phyloP scores from a whole-genome alignment of 2,797 vertebrate species.

The Myripristis murdjan region DNA sequence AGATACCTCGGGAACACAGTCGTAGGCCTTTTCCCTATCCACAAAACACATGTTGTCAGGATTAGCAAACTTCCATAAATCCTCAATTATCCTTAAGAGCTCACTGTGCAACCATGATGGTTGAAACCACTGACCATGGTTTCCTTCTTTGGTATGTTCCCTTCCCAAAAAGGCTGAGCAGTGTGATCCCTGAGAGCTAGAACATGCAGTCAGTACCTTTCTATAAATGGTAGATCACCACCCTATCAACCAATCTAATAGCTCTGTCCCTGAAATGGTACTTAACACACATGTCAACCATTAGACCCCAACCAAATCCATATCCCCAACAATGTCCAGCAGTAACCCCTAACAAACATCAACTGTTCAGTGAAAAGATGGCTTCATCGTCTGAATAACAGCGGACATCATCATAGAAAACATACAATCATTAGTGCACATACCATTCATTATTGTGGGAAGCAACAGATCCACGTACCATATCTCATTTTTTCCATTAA shows the following conservation, averaged over 20 bases:
- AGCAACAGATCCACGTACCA: conserved; percentile 29
- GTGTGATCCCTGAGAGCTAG: conserved; percentile 24
- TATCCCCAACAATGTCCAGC: no score
- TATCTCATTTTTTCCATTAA: conserved; percentile 47
- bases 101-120: no score
- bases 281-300: no score
- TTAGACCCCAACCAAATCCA: no score
- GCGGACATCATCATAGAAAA: conserved; percentile 5
- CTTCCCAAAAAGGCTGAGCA: conserved; percentile 6
- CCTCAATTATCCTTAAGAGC: no score
- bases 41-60: conserved; percentile 3
- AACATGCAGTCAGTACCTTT: conserved; percentile 9
- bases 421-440: background rate
- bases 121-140: background rate
- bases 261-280: conserved; percentile 50
- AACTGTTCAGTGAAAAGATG: background rate
- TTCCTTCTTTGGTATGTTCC: conserved; percentile 2
- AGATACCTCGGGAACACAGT: no score
- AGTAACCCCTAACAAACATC: no score
- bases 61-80: background rate
- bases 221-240: conserved; percentile 33
- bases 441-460: conserved; percentile 1
- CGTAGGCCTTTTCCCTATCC: background rate
- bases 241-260: conserved; percentile 26
- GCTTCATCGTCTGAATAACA: background rate